A percentile compares a stretch with the other conserved stretches of the same genome.
Conservation (phyloP, 2,113 vertebrate species). For the Hylia prasina region DNA sequence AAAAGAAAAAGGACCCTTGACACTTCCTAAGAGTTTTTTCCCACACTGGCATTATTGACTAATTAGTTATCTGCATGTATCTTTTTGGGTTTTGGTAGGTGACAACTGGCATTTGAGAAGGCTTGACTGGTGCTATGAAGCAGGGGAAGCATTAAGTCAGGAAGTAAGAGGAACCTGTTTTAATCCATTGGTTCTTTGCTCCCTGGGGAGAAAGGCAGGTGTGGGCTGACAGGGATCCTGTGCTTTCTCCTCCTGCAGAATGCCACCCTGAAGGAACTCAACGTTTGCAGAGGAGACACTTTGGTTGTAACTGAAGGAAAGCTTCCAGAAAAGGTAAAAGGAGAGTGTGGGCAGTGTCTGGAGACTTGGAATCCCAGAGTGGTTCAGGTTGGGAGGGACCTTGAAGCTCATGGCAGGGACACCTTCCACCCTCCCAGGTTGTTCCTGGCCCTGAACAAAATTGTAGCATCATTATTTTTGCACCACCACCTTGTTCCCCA, state of each 20-base stretch:
- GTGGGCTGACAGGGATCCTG: background rate
- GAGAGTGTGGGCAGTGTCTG: background rate
- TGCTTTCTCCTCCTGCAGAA: constrained; percentile 70
- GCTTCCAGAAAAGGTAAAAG: constrained; percentile 82
- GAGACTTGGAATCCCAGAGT: background rate
- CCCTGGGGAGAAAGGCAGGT: background rate
- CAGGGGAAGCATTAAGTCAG: constrained; percentile 17
- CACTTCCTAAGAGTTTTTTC: background rate
- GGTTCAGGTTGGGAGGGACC: background rate
- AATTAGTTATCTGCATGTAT: background rate
- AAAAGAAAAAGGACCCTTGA: background rate
- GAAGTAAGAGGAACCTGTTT: background rate
- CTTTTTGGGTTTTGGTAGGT: constrained; percentile 46
- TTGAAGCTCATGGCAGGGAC: background rate
- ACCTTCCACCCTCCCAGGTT: background rate
- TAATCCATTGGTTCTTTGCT: background rate
- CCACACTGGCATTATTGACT: background rate
- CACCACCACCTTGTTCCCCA: accelerated
- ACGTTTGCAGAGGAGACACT: constrained; percentile 83
- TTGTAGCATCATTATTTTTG: background rate
- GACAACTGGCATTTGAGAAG: constrained; percentile 64
- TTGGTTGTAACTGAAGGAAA: constrained; percentile 85
- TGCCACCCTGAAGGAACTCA: constrained; percentile 82
- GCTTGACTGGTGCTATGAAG: constrained; percentile 33
- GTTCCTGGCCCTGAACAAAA: background rate